A percentile compares a stretch with the other conserved stretches of the same genome.
These are phyloP conservation scores for Ceryle rudis DNA, from an alignment of 2,797 vertebrate species.

Conservation along the genomic window DNA sequence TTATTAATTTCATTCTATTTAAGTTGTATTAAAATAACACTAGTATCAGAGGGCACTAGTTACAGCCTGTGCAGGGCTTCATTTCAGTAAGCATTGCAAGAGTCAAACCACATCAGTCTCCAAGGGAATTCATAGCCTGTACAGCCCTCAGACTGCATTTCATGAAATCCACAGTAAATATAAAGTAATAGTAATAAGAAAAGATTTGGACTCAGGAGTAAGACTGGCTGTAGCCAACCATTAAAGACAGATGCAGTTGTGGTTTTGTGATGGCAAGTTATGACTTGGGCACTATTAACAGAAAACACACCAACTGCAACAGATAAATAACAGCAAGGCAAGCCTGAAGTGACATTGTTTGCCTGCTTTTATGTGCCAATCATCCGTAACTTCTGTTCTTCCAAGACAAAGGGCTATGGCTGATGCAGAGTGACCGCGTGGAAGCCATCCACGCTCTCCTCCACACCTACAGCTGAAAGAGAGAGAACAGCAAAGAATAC, in stretches of 20 bases:
- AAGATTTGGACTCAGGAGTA: background rate
- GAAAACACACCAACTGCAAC: background rate
- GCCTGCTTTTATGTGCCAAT: background rate
- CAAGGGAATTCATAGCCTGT: background rate
- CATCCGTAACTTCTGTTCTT: background rate
- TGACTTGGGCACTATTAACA: background rate
- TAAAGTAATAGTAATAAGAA: background rate
- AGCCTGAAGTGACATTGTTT: background rate
- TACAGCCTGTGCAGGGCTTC: background rate
- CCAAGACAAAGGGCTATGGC: background rate
- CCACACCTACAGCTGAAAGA: background rate
- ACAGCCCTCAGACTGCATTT: background rate
- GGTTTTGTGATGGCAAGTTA: background rate
- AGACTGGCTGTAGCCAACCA: background rate
- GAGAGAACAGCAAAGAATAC: background rate
- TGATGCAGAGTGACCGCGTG: background rate
- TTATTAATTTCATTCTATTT: background rate
- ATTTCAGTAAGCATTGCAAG: background rate
- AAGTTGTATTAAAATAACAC: background rate
- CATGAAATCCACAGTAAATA: background rate
- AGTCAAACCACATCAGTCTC: fast-evolving
- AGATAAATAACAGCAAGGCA: background rate
- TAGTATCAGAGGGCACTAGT: background rate
- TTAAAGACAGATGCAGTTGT: background rate
- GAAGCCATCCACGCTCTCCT: background rate